These are phyloP conservation scores for Calypte anna DNA, from an alignment of 2,113 vertebrate species.

Conservation along the genomic window DNA sequence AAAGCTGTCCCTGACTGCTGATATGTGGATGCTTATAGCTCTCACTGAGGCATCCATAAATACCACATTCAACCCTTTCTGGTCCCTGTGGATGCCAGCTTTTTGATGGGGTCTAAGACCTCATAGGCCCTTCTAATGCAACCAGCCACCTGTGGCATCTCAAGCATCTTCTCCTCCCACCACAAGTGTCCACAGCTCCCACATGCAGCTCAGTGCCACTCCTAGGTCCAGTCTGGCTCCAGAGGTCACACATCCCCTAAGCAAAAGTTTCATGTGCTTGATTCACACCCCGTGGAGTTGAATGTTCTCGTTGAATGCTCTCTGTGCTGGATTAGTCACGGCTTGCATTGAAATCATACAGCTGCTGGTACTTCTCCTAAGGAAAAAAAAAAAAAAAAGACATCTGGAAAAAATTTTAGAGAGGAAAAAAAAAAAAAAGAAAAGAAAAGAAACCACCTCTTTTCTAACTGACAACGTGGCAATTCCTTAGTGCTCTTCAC, in stretches of 20 bases:
- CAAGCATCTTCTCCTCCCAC: background rate
- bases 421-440: background rate
- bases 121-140: background rate
- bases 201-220: background rate
- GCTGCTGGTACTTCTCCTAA: constrained; percentile 58
- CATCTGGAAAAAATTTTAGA: constrained; percentile 73
- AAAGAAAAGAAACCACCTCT: constrained; percentile 56
- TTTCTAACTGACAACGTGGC: constrained; percentile 79
- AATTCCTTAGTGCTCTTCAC: constrained; percentile 57
- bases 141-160: background rate
- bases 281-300: background rate
- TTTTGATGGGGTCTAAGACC: background rate
- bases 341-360: constrained; percentile 52
- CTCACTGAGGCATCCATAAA: background rate
- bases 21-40: background rate
- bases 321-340: constrained; percentile 70
- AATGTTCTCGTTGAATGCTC: constrained; percentile 41
- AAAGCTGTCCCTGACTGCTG: background rate
- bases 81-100: background rate
- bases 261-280: background rate
- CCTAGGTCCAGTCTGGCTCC: background rate
- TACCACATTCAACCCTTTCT: rapidly evolving
- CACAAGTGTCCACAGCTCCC: rapidly evolving
- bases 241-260: background rate
- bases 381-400: constrained; percentile 44